These are phyloP conservation scores for Stenotaenia linearis DNA, from an alignment of 2,888 invertebrate species.

Conservation along the genomic window DNA sequence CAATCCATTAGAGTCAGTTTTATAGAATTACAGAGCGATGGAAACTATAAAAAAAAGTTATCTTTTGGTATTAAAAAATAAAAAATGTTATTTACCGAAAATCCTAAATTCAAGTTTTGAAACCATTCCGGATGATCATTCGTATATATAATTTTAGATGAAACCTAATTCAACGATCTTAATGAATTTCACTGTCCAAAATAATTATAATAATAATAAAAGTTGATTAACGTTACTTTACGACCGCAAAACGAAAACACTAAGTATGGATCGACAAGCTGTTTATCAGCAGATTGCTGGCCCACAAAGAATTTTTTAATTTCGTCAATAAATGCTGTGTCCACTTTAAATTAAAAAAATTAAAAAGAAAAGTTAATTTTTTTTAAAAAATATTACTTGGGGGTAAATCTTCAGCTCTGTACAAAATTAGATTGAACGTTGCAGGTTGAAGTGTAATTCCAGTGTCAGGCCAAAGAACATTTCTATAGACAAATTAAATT, in stretches of 20 bases:
- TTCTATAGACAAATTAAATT: slow-evolving; percentile 40
- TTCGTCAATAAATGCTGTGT: slow-evolving; percentile 49
- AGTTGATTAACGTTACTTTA: slow-evolving; percentile 42
- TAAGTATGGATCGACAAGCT: slow-evolving; percentile 51
- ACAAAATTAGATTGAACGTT: slow-evolving; percentile 47
- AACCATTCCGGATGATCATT: slow-evolving; percentile 51
- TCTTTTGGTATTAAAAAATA: no score
- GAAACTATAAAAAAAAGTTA: slow-evolving; percentile 44
- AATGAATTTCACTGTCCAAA: background rate
- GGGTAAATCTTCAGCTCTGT: slow-evolving; percentile 50
- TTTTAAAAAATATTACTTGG: slow-evolving; percentile 38
- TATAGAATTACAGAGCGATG: slow-evolving; percentile 51
- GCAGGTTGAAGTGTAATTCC: slow-evolving; percentile 50
- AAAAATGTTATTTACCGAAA: slow-evolving; percentile 42
- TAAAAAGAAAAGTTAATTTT: background rate
- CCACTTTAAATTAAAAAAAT: slow-evolving; percentile 44
- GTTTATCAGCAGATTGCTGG: slow-evolving; percentile 46
- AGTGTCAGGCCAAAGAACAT: slow-evolving; percentile 48
- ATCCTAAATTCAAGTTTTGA: slow-evolving; percentile 48
- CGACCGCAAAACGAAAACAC: slow-evolving; percentile 50
- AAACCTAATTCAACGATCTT: slow-evolving; percentile 40
- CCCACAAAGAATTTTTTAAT: slow-evolving; percentile 48
- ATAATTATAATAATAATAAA: slow-evolving; percentile 37
- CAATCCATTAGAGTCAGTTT: slow-evolving; percentile 49
- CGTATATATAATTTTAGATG: slow-evolving; percentile 48